A percentile compares a stretch with the other conserved stretches of the same genome.
Conservation (phyloP, 2,797 vertebrate genomes). For the Hippopotamyrus pictus region DNA sequence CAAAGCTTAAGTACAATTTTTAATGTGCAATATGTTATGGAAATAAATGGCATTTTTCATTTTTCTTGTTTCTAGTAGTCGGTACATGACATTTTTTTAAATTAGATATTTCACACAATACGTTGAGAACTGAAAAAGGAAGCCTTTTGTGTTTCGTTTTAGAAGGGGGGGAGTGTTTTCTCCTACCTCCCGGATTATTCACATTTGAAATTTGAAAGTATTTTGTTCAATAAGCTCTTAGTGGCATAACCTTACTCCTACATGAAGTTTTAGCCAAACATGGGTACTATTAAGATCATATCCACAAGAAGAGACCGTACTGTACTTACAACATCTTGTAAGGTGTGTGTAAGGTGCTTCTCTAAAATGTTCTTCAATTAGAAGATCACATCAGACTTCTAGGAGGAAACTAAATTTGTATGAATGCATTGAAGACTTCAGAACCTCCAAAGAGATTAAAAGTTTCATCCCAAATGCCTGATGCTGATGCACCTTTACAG, state of each 20-base stretch:
- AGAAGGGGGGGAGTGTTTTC: background rate
- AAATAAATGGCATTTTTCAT: slow-evolving; percentile 40
- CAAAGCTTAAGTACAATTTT: slow-evolving; percentile 48
- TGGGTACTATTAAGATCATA: background rate
- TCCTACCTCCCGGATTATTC: background rate
- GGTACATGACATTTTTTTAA: slow-evolving; percentile 31
- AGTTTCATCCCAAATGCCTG: background rate
- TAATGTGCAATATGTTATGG: slow-evolving; percentile 67
- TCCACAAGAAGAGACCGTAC: slow-evolving; percentile 5
- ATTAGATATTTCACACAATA: slow-evolving; percentile 15
- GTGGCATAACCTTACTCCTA: background rate
- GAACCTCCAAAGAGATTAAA: background rate
- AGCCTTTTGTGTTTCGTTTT: background rate
- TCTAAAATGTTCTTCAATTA: background rate
- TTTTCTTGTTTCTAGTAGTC: slow-evolving; percentile 47
- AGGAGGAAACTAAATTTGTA: background rate
- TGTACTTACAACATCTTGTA: background rate
- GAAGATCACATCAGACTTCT: background rate
- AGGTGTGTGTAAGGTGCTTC: background rate
- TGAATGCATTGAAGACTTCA: background rate
- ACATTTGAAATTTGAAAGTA: background rate
- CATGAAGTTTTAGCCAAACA: slow-evolving; percentile 25
- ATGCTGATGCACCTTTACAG: background rate
- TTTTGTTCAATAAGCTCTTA: background rate
- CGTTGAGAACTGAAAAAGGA: background rate